Percentiles rank a stretch among this genome's conserved stretches.
These are phyloP conservation scores for Enteromius afrohamiltoni DNA, from an alignment of 2,797 vertebrate species.

Conservation along the genomic window DNA sequence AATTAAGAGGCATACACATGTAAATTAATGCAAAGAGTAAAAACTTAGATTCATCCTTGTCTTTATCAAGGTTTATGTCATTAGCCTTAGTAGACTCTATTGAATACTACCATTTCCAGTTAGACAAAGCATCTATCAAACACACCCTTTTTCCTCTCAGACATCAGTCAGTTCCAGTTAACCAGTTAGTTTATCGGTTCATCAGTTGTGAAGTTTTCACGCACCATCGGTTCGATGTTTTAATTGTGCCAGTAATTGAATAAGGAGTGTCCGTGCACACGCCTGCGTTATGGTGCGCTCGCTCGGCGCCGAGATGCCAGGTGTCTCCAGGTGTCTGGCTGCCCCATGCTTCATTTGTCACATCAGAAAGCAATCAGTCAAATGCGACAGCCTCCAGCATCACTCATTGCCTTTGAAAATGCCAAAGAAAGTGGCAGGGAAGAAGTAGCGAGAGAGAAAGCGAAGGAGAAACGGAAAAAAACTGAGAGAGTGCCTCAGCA, in stretches of 20 bases:
- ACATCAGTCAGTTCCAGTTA: conserved; percentile 36
- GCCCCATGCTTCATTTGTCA: conserved; percentile 78
- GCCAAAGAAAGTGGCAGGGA: not conserved
- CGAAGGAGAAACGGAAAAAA: not conserved
- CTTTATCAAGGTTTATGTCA: not conserved
- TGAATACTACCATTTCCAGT: not conserved
- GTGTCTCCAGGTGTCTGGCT: conserved; percentile 80
- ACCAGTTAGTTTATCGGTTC: not conserved
- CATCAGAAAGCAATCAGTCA: conserved; percentile 75
- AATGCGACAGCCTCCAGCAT: conserved; percentile 62
- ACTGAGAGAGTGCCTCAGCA: conserved; percentile 6
- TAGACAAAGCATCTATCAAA: conserved; percentile 37
- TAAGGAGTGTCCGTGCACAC: conserved; percentile 17
- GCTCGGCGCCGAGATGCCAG: conserved; percentile 71
- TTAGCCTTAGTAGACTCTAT: not conserved
- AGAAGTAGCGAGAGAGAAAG: not conserved
- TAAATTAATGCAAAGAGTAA: not conserved
- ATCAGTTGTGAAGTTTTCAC: conserved; percentile 54
- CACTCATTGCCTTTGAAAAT: conserved; percentile 14
- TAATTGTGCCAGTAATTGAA: conserved; percentile 52
- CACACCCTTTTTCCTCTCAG: not conserved
- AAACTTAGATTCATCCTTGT: not conserved
- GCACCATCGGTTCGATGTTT: conserved; percentile 39
- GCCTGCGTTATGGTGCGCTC: conserved; percentile 26
- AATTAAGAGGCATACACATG: not conserved